These are phyloP conservation scores for Martes flavigula DNA, from an alignment of 2,797 vertebrate genomes.

Conservation along the genomic window DNA sequence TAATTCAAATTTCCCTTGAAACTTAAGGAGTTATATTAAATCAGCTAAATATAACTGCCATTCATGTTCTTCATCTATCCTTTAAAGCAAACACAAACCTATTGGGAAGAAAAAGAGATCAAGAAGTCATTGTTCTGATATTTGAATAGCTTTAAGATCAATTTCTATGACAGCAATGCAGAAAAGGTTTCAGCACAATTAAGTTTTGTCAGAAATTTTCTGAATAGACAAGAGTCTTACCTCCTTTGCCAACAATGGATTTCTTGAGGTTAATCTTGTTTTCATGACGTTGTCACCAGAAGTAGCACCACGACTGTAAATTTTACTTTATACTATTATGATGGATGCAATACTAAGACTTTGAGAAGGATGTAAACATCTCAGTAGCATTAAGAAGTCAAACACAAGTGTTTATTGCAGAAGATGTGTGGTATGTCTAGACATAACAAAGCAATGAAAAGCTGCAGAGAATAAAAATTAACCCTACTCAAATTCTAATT, in stretches of 20 bases:
- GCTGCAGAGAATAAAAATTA: slow-evolving; percentile 74
- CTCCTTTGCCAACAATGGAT: not conserved
- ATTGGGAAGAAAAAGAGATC: slow-evolving; percentile 32
- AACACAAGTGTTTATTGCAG: slow-evolving; percentile 72
- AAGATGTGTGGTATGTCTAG: slow-evolving; percentile 74
- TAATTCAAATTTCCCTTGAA: not conserved
- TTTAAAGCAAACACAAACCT: not conserved
- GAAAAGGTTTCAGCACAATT: not conserved
- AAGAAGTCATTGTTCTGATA: not conserved
- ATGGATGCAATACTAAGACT: slow-evolving; percentile 59
- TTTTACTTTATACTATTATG: slow-evolving; percentile 73
- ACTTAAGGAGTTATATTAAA: not conserved
- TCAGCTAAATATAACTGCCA: not conserved
- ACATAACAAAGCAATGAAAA: slow-evolving; percentile 73
- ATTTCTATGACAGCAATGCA: not conserved
- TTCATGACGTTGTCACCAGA: slow-evolving; percentile 59
- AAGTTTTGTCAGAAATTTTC: slow-evolving; percentile 3
- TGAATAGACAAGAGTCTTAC: slow-evolving; percentile 38
- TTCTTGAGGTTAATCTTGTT: slow-evolving; percentile 68
- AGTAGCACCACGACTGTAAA: not conserved
- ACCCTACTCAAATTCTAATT: slow-evolving; percentile 72
- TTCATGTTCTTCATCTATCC: not conserved
- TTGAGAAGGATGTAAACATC: slow-evolving; percentile 71
- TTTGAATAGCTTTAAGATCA: not conserved
- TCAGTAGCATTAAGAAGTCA: slow-evolving; percentile 59